Percentiles rank a stretch among this genome's conserved stretches.
Evolutionary conservation across 2,113 vertebrate species (phyloP).

Genomic region (Artemisiospiza belli): DNA sequence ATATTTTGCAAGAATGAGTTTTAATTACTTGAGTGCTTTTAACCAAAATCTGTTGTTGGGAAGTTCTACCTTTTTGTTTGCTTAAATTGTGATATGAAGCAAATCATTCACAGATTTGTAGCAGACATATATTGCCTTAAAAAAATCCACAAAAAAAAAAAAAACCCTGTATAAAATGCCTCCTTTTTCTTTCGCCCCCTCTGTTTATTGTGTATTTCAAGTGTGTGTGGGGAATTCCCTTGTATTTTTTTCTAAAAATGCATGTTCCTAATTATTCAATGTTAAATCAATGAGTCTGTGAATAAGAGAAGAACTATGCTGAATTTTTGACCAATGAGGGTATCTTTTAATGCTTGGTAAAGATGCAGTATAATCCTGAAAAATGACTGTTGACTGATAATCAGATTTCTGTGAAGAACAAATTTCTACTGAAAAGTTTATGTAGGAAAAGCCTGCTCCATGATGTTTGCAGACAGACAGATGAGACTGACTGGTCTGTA

Average conservation of each 20-base stretch:
- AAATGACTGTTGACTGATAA: not conserved
- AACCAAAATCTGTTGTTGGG: not conserved
- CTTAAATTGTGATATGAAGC: not conserved
- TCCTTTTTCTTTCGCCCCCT: not conserved
- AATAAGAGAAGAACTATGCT: not conserved
- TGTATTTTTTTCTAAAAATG: not conserved
- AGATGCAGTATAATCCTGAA: not conserved
- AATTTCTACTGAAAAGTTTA: not conserved
- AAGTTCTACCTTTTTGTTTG: not conserved
- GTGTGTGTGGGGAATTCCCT: not conserved
- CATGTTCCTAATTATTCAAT: not conserved
- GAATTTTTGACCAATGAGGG: not conserved
- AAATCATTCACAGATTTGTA: not conserved
- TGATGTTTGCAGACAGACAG: not conserved
- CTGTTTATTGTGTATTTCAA: not conserved
- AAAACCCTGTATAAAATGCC: not conserved
- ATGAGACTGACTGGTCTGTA: not conserved
- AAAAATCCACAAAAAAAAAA: not conserved
- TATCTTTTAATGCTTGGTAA: not conserved
- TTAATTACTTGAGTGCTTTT: not conserved
- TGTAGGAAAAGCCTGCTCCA: not conserved
- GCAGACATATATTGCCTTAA: not conserved
- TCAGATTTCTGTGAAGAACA: not conserved
- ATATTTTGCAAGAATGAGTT: not conserved
- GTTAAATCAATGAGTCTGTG: not conserved